Conservation (phyloP, 1,140 invertebrate species). For the Coptotermes formosanus region DNA sequence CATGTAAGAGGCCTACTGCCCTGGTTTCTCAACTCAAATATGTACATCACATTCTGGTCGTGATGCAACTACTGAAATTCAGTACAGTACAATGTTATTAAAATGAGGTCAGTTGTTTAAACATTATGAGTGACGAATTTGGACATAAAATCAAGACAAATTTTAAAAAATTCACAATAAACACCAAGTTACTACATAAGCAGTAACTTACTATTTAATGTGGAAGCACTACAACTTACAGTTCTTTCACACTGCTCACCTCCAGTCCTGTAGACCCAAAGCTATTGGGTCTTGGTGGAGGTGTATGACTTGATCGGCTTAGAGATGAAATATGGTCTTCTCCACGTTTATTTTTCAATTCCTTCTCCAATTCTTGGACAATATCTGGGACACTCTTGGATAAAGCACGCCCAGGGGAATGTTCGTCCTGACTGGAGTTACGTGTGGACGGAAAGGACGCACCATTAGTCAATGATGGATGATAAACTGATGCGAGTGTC, state of each 20-base stretch:
- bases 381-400: slow-evolving; percentile 70
- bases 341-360: slow-evolving; percentile 57
- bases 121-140: too few relatives aligned
- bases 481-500: not conserved
- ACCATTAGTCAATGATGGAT: not conserved
- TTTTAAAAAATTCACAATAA: too few relatives aligned
- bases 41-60: too few relatives aligned
- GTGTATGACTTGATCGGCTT: slow-evolving; percentile 23
- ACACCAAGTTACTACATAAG: too few relatives aligned
- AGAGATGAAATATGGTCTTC: slow-evolving; percentile 41
- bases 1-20: too few relatives aligned
- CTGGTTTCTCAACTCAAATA: too few relatives aligned
- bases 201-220: too few relatives aligned
- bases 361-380: slow-evolving; percentile 66
- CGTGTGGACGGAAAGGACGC: slow-evolving; percentile 19
- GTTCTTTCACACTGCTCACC: slow-evolving; percentile 33
- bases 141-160: too few relatives aligned
- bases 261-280: slow-evolving; percentile 35
- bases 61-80: too few relatives aligned
- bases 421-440: slow-evolving; percentile 23
- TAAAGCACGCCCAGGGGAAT: slow-evolving; percentile 42
- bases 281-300: slow-evolving; percentile 33
- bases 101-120: too few relatives aligned
- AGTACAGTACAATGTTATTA: too few relatives aligned
- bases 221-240: not conserved